Conservation (phyloP, 2,113 vertebrate genomes). For the Oenanthe melanoleuca region DNA sequence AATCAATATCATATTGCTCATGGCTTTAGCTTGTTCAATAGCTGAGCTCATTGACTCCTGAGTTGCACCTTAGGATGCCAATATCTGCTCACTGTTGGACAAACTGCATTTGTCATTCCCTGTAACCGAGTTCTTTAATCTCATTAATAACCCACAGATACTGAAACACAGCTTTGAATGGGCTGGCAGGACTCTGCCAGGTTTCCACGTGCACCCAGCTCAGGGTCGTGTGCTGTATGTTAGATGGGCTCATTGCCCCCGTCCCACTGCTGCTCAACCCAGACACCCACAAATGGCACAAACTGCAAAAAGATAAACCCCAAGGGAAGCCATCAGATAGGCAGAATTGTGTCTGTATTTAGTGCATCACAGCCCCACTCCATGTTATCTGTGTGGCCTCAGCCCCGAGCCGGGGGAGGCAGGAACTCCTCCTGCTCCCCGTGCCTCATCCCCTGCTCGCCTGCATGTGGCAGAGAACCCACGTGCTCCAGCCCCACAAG, state of each 20-base stretch:
- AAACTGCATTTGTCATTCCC: constrained; percentile 64
- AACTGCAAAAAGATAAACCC: background rate
- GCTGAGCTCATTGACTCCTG: constrained; percentile 63
- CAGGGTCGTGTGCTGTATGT: background rate
- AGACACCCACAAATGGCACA: background rate
- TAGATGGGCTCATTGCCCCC: background rate
- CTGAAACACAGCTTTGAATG: constrained; percentile 1
- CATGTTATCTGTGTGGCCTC: background rate
- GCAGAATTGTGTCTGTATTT: background rate
- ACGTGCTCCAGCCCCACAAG: background rate
- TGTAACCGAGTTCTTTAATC: constrained; percentile 54
- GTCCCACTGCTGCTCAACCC: background rate
- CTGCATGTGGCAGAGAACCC: background rate
- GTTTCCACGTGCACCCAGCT: background rate
- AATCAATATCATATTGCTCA: constrained; percentile 77
- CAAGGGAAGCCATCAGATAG: background rate
- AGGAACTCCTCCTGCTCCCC: background rate
- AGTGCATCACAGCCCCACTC: background rate
- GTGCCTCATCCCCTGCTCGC: fast-evolving
- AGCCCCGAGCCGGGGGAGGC: background rate
- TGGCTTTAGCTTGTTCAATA: constrained; percentile 71
- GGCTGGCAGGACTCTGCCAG: background rate
- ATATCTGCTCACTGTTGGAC: constrained; percentile 71
- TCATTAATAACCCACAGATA: constrained; percentile 67
- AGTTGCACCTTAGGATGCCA: constrained; percentile 68